phyloP scores from a whole-genome alignment of 2,888 invertebrate genomes.

The Latrodectus hesperus region DNA sequence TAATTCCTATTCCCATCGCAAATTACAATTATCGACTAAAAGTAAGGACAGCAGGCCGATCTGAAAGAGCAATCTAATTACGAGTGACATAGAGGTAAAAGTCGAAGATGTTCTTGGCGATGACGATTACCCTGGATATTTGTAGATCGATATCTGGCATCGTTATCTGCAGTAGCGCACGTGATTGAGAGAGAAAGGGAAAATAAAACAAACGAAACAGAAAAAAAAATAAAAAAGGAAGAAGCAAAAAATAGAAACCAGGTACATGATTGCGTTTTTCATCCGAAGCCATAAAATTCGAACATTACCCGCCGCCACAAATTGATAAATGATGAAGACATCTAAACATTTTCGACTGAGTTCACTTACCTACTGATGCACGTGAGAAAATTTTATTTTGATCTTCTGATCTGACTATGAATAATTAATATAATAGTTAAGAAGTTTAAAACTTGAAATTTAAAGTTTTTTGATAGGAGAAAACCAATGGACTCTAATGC shows the following conservation, averaged over 20 bases:
- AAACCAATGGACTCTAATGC: too few relatives aligned
- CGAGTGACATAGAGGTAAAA: not conserved
- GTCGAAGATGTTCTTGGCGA: not conserved
- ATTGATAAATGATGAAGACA: not conserved
- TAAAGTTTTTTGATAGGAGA: too few relatives aligned
- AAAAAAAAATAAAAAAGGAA: not conserved
- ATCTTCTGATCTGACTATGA: too few relatives aligned
- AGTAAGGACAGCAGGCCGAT: not conserved
- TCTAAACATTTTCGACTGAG: not conserved
- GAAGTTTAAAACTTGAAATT: too few relatives aligned
- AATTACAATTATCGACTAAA: not conserved
- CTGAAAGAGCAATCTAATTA: slow-evolving; percentile 5
- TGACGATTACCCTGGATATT: slow-evolving; percentile 26
- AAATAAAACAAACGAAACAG: not conserved
- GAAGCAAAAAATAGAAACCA: slow-evolving; percentile 8
- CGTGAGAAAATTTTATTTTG: too few relatives aligned
- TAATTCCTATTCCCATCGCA: not conserved
- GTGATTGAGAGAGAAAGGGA: slow-evolving; percentile 25
- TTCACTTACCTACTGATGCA: too few relatives aligned
- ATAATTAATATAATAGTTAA: too few relatives aligned
- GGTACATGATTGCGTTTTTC: slow-evolving; percentile 19
- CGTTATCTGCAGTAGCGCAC: slow-evolving; percentile 39
- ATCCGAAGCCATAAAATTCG: slow-evolving; percentile 31
- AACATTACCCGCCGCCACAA: not conserved
- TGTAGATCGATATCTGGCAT: slow-evolving; percentile 44